phyloP scores from a whole-genome alignment of 2,888 invertebrate species.

The Apoderus coryli region DNA sequence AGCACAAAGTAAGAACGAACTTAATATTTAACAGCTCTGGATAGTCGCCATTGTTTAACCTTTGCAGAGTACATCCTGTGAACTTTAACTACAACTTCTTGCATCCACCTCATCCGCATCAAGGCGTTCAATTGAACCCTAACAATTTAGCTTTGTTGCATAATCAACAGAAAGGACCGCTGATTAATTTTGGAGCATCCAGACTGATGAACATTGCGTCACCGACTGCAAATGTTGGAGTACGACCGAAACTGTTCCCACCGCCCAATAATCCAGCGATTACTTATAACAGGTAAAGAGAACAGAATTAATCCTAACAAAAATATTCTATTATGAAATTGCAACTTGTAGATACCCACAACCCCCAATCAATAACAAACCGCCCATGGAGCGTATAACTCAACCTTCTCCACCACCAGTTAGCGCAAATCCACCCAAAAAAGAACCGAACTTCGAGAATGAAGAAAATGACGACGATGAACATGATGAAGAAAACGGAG shows the following conservation, averaged over 20 bases:
- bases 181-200: slow-evolving; percentile 9
- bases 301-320: slow-evolving; percentile 4
- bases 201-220: neutral
- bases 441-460: slow-evolving; percentile 11
- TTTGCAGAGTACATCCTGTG: too few species aligned
- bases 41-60: too few species aligned
- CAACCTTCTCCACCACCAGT: too few species aligned
- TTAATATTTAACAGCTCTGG: too few species aligned
- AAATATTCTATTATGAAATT: too few species aligned
- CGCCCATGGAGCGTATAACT: too few species aligned
- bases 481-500: slow-evolving; percentile 13
- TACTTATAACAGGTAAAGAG: slow-evolving; percentile 10
- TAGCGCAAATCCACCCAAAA: slow-evolving; percentile 9
- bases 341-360: too few species aligned
- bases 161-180: slow-evolving; percentile 15
- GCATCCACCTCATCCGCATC: too few species aligned
- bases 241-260: slow-evolving; percentile 10
- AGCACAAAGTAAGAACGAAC: too few species aligned
- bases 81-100: too few species aligned
- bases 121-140: too few species aligned
- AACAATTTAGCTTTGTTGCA: slow-evolving; percentile 7
- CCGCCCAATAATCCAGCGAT: slow-evolving; percentile 16
- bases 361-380: too few species aligned
- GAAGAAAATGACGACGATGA: slow-evolving; percentile 16
- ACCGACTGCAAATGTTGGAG: slow-evolving; percentile 6